A percentile compares a stretch with the other conserved stretches of the same genome.
Evolutionary conservation across 2,797 vertebrate species (phyloP).

Genomic region (Falco naumanni): DNA sequence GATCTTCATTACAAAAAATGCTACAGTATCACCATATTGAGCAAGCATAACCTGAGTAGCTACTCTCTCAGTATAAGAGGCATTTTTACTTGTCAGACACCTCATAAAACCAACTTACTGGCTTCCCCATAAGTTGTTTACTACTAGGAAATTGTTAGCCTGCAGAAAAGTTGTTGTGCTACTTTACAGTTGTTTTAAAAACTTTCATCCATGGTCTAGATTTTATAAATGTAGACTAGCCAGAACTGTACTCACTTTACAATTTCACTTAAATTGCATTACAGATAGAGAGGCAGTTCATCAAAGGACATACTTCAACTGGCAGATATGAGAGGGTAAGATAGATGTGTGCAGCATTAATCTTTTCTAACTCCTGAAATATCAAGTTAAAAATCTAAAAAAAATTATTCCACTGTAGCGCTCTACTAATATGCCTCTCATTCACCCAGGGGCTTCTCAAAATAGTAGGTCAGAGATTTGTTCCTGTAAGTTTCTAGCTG

Average conservation of each 20-base stretch:
- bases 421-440: background rate
- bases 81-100: background rate
- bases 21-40: background rate
- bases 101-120: background rate
- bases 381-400: conserved; percentile 4
- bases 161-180: background rate
- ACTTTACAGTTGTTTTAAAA: background rate
- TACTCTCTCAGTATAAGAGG: background rate
- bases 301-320: background rate
- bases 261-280: conserved; percentile 7
- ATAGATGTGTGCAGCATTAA: background rate
- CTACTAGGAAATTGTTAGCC: background rate
- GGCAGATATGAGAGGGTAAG: background rate
- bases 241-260: background rate
- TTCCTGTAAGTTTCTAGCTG: background rate
- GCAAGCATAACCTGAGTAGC: background rate
- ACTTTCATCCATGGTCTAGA: background rate
- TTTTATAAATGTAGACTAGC: background rate
- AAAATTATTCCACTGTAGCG: background rate
- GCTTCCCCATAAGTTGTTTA: background rate
- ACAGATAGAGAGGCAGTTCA: background rate
- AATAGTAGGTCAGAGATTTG: conserved; percentile 5
- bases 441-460: background rate
- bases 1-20: background rate
- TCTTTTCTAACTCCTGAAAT: background rate